These are phyloP conservation scores for Masnerella sp. DNA, from an alignment of 2,888 invertebrate genomes.

Conservation along the genomic window DNA sequence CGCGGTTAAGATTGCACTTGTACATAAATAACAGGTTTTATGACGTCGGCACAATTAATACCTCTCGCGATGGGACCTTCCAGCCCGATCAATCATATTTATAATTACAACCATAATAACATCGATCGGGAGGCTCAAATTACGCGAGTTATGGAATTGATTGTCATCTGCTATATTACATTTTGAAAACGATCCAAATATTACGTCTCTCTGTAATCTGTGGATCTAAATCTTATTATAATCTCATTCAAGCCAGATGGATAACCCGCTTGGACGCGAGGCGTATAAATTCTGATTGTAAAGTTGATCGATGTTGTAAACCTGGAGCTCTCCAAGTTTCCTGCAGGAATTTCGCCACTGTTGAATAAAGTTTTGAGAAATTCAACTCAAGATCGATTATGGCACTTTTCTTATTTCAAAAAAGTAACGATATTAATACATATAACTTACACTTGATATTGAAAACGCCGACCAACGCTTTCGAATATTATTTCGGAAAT, in stretches of 20 bases:
- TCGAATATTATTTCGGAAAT: neutral
- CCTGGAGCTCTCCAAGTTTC: conserved; percentile 52
- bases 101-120: conserved; percentile 22
- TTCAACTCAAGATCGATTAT: conserved; percentile 55
- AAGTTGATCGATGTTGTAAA: conserved; percentile 60
- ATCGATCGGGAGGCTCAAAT: conserved; percentile 27
- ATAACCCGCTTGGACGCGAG: conserved; percentile 61
- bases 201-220: conserved; percentile 52
- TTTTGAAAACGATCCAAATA: conserved; percentile 55
- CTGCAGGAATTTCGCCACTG: conserved; percentile 41
- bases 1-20: neutral
- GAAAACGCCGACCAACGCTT: neutral
- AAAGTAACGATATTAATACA: conserved; percentile 23
- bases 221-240: conserved; percentile 60
- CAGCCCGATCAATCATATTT: conserved; percentile 19
- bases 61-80: neutral
- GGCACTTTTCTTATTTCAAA: conserved; percentile 34
- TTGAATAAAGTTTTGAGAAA: conserved; percentile 51
- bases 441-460: conserved; percentile 31
- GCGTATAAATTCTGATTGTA: conserved; percentile 61
- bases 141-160: conserved; percentile 40
- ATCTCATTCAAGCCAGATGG: conserved; percentile 61
- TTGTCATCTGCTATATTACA: conserved; percentile 47
- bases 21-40: conserved; percentile 7
- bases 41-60: conserved; percentile 11